Evolutionary conservation across 2,113 vertebrate genomes (phyloP).

Genomic region (Corythoichthys intestinalis): DNA sequence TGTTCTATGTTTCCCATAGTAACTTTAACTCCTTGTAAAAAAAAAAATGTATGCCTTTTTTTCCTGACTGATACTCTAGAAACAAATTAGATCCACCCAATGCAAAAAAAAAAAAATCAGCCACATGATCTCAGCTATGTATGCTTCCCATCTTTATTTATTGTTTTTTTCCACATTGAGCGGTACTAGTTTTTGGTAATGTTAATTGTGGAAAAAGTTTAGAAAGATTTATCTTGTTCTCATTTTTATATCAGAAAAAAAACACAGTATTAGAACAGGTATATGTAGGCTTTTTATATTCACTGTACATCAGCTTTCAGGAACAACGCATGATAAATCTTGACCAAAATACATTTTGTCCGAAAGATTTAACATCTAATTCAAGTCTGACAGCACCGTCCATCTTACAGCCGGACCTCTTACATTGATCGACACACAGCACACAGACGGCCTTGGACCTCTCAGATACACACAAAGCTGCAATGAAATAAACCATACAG

Average conservation of each 20-base stretch:
- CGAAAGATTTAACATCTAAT: constrained; percentile 84
- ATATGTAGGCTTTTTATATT: not conserved
- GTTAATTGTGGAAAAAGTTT: not conserved
- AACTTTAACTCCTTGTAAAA: not conserved
- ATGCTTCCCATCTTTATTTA: no score
- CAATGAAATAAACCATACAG: constrained; percentile 16
- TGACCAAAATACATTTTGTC: constrained; percentile 78
- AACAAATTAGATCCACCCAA: not conserved
- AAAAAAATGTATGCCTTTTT: not conserved
- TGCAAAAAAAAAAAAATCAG: not conserved
- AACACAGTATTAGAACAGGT: not conserved
- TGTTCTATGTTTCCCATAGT: not conserved
- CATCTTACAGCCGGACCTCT: constrained; percentile 58
- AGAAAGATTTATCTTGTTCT: constrained; percentile 47
- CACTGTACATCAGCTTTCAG: constrained; percentile 65
- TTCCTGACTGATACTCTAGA: not conserved
- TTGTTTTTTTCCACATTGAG: not conserved
- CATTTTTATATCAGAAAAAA: not conserved
- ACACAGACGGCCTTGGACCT: constrained; percentile 68
- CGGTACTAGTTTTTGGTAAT: constrained; percentile 20
- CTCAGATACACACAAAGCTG: constrained; percentile 25
- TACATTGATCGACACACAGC: constrained; percentile 66
- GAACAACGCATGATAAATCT: constrained; percentile 78
- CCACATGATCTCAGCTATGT: no score
- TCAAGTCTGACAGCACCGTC: constrained; percentile 73